These are phyloP conservation scores for Acanthurus lineatus DNA, from an alignment of 2,797 vertebrate species.

Conservation along the genomic window DNA sequence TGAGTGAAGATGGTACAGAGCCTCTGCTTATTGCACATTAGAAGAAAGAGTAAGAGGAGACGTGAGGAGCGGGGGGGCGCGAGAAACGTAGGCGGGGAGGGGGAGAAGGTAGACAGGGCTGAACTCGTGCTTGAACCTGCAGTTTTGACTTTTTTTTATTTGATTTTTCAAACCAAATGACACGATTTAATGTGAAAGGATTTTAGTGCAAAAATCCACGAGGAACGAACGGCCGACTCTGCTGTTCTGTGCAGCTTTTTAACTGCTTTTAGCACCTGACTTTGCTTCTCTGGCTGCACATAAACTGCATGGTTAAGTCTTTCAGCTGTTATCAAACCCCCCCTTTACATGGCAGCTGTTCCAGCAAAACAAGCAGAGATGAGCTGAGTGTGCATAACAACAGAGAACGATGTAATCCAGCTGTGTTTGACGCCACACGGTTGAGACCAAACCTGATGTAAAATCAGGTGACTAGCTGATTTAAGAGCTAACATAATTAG, in stretches of 20 bases:
- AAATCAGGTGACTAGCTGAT: not conserved
- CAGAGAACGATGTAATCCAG: no score
- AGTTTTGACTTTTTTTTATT: not conserved
- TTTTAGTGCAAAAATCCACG: not conserved
- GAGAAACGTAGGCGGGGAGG: not conserved
- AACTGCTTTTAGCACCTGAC: no score
- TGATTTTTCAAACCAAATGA: not conserved
- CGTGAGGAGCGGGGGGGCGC: not conserved
- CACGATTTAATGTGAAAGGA: not conserved
- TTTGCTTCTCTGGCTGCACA: no score
- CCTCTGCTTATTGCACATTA: constrained; percentile 55
- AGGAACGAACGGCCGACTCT: no score
- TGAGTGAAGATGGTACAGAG: constrained; percentile 56
- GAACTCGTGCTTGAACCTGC: not conserved
- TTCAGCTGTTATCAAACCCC: no score
- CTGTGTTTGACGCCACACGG: no score
- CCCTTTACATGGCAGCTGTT: no score
- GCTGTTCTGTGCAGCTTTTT: no score
- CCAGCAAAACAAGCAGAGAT: no score
- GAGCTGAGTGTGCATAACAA: no score
- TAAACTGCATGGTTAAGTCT: no score
- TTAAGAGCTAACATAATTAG: not conserved
- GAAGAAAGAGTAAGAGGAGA: not conserved
- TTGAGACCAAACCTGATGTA: no score
- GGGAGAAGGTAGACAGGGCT: not conserved